phyloP scores from a whole-genome alignment of 2,113 vertebrate species.

The Petromus typicus region DNA sequence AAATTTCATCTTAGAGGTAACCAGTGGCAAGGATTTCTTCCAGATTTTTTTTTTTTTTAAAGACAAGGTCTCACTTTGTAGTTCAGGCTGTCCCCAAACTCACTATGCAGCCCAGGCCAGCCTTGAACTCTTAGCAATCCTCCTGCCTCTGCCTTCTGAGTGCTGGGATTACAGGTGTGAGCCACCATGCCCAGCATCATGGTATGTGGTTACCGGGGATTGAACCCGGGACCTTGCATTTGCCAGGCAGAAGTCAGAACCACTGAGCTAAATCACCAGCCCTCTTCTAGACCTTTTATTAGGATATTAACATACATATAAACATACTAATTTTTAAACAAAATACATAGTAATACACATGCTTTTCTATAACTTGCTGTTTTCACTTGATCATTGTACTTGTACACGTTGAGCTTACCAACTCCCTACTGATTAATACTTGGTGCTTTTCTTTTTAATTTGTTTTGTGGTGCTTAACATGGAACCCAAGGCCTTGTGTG shows the following conservation, averaged over 20 bases:
- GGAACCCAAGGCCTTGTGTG: neutral
- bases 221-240: too few relatives aligned
- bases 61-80: too few relatives aligned
- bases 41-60: too few relatives aligned
- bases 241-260: too few relatives aligned
- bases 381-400: neutral
- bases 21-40: constrained; percentile 18
- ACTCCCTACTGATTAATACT: neutral
- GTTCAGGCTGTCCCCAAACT: too few relatives aligned
- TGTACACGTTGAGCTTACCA: constrained; percentile 16
- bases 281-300: constrained; percentile 6
- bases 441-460: neutral
- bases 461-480: neutral
- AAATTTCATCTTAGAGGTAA: constrained; percentile 53
- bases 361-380: constrained; percentile 25
- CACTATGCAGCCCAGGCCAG: too few relatives aligned
- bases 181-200: too few relatives aligned
- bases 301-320: constrained; percentile 19
- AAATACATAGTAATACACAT: neutral
- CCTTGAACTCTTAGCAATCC: too few relatives aligned
- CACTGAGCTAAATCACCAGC: too few relatives aligned
- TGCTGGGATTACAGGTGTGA: too few relatives aligned
- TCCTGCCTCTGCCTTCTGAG: too few relatives aligned
- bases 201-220: too few relatives aligned
- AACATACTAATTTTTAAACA: constrained; percentile 38